Conservation (phyloP, 2,888 invertebrate species). For the Cerastoderma edule region DNA sequence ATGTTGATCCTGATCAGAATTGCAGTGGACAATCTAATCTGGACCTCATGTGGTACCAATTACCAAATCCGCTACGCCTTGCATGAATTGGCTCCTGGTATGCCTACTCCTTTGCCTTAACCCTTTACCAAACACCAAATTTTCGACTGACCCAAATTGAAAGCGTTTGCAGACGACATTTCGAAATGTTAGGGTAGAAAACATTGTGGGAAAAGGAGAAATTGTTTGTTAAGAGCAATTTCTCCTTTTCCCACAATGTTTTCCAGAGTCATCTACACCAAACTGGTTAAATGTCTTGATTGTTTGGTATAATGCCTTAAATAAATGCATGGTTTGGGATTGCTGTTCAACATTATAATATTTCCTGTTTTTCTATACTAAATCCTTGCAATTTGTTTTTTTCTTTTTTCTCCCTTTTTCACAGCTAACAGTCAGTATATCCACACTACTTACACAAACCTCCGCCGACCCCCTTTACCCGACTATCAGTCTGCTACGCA, state of each 20-base stretch:
- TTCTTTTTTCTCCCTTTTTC: constrained; percentile 49
- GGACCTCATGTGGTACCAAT: too few relatives aligned
- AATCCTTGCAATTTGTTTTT: constrained; percentile 21
- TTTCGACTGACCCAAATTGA: neutral
- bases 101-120: too few relatives aligned
- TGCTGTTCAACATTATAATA: constrained; percentile 17
- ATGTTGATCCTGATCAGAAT: too few relatives aligned
- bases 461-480: constrained; percentile 88
- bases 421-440: constrained; percentile 76
- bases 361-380: constrained; percentile 18
- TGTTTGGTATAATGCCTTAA: too few relatives aligned
- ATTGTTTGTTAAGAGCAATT: constrained; percentile 6
- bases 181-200: neutral
- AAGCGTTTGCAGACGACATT: neutral
- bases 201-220: neutral
- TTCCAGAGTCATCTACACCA: too few relatives aligned
- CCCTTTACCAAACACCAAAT: constrained; percentile 5
- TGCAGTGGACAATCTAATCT: too few relatives aligned
- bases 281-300: too few relatives aligned
- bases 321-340: constrained; percentile 20
- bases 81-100: too few relatives aligned
- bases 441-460: constrained; percentile 72
- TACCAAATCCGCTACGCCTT: too few relatives aligned
- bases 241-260: too few relatives aligned
- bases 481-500: constrained; percentile 94